Evolutionary conservation across 2,888 invertebrate species (phyloP).

Genomic region (Ochropacha duplaris): DNA sequence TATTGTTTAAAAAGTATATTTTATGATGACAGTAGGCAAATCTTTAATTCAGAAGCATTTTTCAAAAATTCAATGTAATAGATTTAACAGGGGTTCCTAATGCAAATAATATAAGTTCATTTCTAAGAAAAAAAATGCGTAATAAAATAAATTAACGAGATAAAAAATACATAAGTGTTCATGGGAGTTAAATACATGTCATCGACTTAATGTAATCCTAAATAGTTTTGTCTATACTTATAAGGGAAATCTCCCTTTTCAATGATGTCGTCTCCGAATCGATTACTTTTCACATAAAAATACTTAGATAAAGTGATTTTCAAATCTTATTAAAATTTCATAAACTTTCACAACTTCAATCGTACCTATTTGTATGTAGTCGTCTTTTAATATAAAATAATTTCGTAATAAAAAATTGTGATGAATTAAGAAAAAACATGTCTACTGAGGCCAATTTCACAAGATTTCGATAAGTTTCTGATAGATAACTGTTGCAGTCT

Average conservation of each 20-base stretch:
- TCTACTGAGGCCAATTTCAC: too few species aligned
- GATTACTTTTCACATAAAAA: background rate
- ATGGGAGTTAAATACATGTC: background rate
- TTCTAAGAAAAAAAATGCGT: background rate
- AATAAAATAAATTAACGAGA: background rate
- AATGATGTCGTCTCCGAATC: too few species aligned
- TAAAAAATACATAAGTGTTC: background rate
- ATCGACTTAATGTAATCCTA: background rate
- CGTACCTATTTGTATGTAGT: background rate
- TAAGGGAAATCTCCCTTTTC: too few species aligned
- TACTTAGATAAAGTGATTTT: background rate
- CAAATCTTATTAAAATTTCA: background rate
- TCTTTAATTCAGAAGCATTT: background rate
- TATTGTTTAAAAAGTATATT: too few species aligned
- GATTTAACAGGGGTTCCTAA: background rate
- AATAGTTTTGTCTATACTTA: background rate
- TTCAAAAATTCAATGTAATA: background rate
- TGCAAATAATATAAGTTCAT: background rate
- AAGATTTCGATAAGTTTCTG: too few species aligned
- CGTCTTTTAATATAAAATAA: too few species aligned
- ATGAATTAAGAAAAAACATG: too few species aligned
- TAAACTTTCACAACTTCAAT: too few species aligned
- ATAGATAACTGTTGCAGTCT: too few species aligned
- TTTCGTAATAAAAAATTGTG: slow-evolving; percentile 5
- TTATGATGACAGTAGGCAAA: too few species aligned